Percentiles rank a stretch among this genome's conserved stretches.
Conservation (phyloP, 1,140 invertebrate genomes). For the Drosophila equinoxialis region DNA sequence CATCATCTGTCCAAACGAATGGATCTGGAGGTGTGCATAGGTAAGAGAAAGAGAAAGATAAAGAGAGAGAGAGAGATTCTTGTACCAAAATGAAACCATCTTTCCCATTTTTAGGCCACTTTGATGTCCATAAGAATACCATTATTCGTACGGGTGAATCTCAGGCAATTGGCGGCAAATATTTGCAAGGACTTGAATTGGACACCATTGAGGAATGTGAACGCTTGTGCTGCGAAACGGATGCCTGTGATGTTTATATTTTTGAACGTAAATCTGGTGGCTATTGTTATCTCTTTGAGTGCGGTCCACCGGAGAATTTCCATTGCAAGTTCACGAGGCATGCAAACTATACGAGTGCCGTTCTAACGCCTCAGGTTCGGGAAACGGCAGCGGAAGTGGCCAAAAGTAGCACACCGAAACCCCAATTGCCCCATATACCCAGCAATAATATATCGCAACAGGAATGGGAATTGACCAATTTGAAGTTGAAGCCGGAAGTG, state of each 20-base stretch:
- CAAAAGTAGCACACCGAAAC: slow-evolving; percentile 56
- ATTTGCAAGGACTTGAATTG: slow-evolving; percentile 92
- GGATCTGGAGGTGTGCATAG: slow-evolving; percentile 78
- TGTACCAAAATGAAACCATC: too few relatives aligned
- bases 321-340: slow-evolving; percentile 96
- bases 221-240: slow-evolving; percentile 92
- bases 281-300: slow-evolving; percentile 96
- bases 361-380: slow-evolving; percentile 85
- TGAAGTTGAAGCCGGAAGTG: slow-evolving; percentile 74
- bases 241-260: slow-evolving; percentile 94
- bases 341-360: slow-evolving; percentile 94
- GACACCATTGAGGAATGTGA: slow-evolving; percentile 91
- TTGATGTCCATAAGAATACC: slow-evolving; percentile 93
- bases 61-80: too few relatives aligned
- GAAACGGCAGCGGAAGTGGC: slow-evolving; percentile 34
- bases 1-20: slow-evolving; percentile 76
- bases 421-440: slow-evolving; percentile 63
- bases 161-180: slow-evolving; percentile 92
- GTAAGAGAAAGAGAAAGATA: slow-evolving; percentile 39
- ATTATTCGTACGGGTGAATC: slow-evolving; percentile 96
- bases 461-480: slow-evolving; percentile 90
- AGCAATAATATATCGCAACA: slow-evolving; percentile 85
- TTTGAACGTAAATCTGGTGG: slow-evolving; percentile 95
- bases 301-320: slow-evolving; percentile 93
- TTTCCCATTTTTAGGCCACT: slow-evolving; percentile 85